A percentile compares a stretch with the other conserved stretches of the same genome.
These are phyloP conservation scores for Myrmophylax atrothorax DNA, from an alignment of 2,113 vertebrate genomes.

Conservation along the genomic window DNA sequence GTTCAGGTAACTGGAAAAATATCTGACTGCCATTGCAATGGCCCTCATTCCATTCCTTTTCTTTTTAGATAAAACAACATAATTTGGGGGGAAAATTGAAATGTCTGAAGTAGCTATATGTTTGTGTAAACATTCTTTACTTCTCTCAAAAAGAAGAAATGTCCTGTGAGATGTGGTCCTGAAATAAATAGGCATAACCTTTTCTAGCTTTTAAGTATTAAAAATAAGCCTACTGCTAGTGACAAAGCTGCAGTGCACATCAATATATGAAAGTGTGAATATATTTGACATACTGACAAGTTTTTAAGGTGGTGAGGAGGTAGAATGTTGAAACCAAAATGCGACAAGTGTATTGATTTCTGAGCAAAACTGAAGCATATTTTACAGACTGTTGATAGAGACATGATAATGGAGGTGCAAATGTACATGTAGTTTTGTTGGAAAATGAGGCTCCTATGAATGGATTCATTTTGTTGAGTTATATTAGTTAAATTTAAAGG, in stretches of 20 bases:
- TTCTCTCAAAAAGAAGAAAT: neutral
- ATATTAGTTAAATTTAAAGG: neutral
- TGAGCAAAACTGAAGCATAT: neutral
- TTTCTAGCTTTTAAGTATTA: neutral
- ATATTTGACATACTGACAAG: neutral
- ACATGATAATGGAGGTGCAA: neutral
- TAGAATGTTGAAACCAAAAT: neutral
- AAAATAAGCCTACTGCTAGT: neutral
- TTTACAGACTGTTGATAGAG: neutral
- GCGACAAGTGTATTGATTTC: neutral
- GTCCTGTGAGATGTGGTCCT: neutral
- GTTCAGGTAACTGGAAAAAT: constrained; percentile 83
- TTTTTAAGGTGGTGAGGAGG: neutral
- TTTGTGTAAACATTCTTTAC: neutral
- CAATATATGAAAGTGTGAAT: neutral
- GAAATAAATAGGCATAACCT: neutral
- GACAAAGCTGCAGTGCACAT: neutral
- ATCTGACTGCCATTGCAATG: neutral
- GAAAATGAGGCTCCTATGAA: neutral
- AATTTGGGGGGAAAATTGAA: neutral
- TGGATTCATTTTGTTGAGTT: neutral
- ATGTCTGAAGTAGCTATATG: neutral
- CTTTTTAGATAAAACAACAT: neutral
- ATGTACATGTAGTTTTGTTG: neutral
- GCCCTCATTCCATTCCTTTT: neutral